Evolutionary conservation across 2,888 invertebrate genomes (phyloP).

Genomic region (Chironomus tentans): DNA sequence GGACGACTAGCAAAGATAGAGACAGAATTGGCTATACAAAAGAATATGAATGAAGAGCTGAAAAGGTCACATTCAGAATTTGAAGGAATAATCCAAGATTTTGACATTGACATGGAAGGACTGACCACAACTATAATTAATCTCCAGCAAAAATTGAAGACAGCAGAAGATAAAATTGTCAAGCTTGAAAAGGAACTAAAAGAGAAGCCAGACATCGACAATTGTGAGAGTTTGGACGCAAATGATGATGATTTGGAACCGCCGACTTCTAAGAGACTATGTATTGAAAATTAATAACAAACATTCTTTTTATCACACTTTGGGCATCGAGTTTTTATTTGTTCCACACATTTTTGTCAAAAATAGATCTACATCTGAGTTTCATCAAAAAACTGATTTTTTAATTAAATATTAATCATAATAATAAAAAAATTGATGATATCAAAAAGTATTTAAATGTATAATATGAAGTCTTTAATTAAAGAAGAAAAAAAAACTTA

Average conservation of each 20-base stretch:
- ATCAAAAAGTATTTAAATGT: background rate
- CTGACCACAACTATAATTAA: conserved; percentile 96
- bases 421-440: background rate
- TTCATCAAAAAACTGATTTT: background rate
- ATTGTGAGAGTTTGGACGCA: background rate
- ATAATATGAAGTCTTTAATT: too few species aligned
- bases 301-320: too few species aligned
- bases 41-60: conserved; percentile 91
- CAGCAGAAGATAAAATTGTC: conserved; percentile 61
- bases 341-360: too few species aligned
- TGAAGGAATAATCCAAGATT: conserved; percentile 88
- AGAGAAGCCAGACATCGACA: background rate
- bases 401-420: background rate
- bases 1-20: conserved; percentile 92
- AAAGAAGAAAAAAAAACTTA: too few species aligned
- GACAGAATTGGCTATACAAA: conserved; percentile 88
- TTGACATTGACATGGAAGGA: conserved; percentile 96
- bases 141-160: conserved; percentile 85
- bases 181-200: conserved; percentile 51
- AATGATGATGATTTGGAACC: background rate
- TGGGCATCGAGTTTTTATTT: too few species aligned
- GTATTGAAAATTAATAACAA: background rate
- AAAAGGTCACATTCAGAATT: conserved; percentile 95
- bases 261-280: background rate
- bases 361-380: too few species aligned